Evolutionary conservation across 2,888 invertebrate genomes (phyloP).

Genomic region (Lithosia quadra): DNA sequence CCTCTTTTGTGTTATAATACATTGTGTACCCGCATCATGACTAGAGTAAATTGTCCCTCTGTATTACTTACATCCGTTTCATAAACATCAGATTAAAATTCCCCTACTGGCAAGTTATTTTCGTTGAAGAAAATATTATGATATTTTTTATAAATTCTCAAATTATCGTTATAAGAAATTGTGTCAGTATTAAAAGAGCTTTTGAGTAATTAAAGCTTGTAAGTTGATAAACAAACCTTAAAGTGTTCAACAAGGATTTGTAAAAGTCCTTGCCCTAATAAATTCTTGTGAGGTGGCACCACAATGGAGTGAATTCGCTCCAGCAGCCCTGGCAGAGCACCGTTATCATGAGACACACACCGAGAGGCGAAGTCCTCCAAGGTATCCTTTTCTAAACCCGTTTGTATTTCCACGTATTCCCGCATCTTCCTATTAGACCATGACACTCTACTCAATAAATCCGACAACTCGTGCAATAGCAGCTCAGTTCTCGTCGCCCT

Average conservation of each 20-base stretch:
- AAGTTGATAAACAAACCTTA: slow-evolving; percentile 64
- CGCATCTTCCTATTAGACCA: slow-evolving; percentile 88
- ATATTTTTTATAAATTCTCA: not conserved
- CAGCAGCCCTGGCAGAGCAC: slow-evolving; percentile 89
- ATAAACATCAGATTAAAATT: not conserved
- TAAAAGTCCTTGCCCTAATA: slow-evolving; percentile 82
- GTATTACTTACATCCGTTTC: slow-evolving; percentile 17
- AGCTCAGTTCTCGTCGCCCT: slow-evolving; percentile 85
- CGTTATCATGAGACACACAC: slow-evolving; percentile 89
- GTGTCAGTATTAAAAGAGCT: not conserved
- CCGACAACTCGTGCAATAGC: slow-evolving; percentile 88
- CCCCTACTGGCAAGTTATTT: not conserved
- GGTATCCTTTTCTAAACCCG: slow-evolving; percentile 88
- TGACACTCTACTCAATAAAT: slow-evolving; percentile 87
- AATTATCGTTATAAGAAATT: not conserved
- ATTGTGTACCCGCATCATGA: slow-evolving; percentile 36
- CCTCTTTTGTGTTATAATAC: slow-evolving; percentile 35
- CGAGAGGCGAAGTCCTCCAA: slow-evolving; percentile 90
- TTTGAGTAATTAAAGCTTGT: not conserved
- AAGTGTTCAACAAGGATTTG: slow-evolving; percentile 70
- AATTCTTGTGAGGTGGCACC: slow-evolving; percentile 78
- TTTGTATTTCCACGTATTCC: slow-evolving; percentile 84
- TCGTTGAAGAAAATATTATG: not conserved
- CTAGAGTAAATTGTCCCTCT: not conserved
- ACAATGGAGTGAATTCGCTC: slow-evolving; percentile 89